Conservation (phyloP, 1,140 invertebrate genomes). For the Chymomyza costata region DNA sequence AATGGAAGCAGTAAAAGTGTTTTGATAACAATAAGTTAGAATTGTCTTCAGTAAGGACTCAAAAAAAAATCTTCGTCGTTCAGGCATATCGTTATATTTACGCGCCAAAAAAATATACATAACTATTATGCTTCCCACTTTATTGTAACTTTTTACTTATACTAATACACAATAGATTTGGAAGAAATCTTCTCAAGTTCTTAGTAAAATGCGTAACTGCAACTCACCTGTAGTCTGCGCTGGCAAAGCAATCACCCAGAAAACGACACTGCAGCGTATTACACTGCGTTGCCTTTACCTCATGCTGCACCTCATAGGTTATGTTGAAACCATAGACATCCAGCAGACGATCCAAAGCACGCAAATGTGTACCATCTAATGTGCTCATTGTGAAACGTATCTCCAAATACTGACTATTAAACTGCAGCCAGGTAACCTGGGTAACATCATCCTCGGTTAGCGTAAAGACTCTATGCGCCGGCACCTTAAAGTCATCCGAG, state of each 20-base stretch:
- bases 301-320: slow-evolving; percentile 86
- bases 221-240: slow-evolving; percentile 82
- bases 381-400: slow-evolving; percentile 84
- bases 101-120: not conserved
- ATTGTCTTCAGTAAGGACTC: no score
- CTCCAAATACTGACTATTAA: slow-evolving; percentile 85
- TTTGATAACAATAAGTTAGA: no score
- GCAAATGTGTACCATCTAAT: slow-evolving; percentile 87
- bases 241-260: slow-evolving; percentile 87
- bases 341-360: slow-evolving; percentile 86
- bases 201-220: no score
- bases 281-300: slow-evolving; percentile 80
- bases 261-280: slow-evolving; percentile 87
- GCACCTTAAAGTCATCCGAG: slow-evolving; percentile 82
- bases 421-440: slow-evolving; percentile 81
- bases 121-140: not conserved
- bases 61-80: not conserved
- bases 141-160: not conserved
- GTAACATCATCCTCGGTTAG: slow-evolving; percentile 84
- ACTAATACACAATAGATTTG: not conserved
- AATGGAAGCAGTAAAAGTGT: no score
- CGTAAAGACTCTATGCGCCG: slow-evolving; percentile 75
- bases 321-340: slow-evolving; percentile 95
- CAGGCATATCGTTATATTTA: not conserved
- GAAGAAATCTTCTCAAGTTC: no score